Percentiles rank a stretch among this genome's conserved stretches.
Conservation (phyloP, 2,888 invertebrate species). For the Tenthredo scrophulariae region DNA sequence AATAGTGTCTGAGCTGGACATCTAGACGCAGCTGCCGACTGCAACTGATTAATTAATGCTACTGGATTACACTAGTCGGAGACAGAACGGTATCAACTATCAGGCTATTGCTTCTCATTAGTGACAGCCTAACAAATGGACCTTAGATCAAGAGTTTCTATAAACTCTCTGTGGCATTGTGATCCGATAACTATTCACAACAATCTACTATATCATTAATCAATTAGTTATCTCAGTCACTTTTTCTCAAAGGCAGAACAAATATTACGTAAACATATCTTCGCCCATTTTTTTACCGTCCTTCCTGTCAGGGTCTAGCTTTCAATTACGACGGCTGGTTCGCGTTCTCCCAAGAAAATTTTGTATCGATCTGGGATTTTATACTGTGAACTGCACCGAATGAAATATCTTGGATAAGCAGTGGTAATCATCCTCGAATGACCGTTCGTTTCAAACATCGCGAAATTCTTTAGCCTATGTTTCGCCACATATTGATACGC, state of each 20-base stretch:
- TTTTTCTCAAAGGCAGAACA: neutral
- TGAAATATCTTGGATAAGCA: too few species aligned
- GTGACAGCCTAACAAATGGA: slow-evolving; percentile 16
- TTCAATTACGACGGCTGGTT: neutral
- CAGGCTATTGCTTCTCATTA: slow-evolving; percentile 33
- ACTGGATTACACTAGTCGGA: slow-evolving; percentile 21
- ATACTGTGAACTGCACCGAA: neutral
- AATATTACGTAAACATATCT: neutral
- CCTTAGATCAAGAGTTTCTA: slow-evolving; percentile 16
- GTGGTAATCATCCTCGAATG: neutral
- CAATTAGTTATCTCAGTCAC: neutral
- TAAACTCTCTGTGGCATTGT: neutral
- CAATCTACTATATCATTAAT: neutral
- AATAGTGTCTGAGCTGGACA: slow-evolving; percentile 3
- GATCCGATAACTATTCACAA: neutral
- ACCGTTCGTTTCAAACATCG: neutral
- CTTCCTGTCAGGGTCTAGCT: neutral
- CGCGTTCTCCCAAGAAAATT: neutral
- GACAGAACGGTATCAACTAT: neutral
- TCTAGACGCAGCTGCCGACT: slow-evolving; percentile 6
- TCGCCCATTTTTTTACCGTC: neutral
- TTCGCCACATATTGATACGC: neutral
- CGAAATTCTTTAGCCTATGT: neutral
- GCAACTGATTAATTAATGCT: slow-evolving; percentile 41
- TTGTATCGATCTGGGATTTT: neutral